Percentiles rank a stretch among this genome's conserved stretches.
Conservation (phyloP, 1,140 invertebrate species). For the Tetraneura akinire region DNA sequence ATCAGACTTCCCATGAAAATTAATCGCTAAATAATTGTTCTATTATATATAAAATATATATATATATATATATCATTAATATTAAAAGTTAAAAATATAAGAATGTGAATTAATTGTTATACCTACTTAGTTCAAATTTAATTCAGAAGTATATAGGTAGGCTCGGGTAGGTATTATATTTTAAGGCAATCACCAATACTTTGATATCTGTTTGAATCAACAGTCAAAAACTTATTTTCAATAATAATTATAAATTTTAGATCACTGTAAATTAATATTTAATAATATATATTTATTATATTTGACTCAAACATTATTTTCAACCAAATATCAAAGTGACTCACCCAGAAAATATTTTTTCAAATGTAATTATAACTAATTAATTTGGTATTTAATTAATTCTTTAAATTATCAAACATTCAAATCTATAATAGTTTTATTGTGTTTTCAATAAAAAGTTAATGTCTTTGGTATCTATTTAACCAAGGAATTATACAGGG, state of each 20-base stretch:
- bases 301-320: background rate
- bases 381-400: too few species aligned
- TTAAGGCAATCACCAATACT: slow-evolving; percentile 5
- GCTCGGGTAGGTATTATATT: background rate
- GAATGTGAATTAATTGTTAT: background rate
- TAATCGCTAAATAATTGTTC: background rate
- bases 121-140: too few species aligned
- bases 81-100: too few species aligned
- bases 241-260: background rate
- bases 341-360: slow-evolving; percentile 7
- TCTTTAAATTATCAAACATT: background rate
- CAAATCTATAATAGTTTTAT: too few species aligned
- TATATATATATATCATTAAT: too few species aligned
- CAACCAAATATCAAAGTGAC: slow-evolving; percentile 26
- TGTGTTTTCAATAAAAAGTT: background rate
- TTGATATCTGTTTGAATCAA: slow-evolving; percentile 29
- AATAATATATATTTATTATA: background rate
- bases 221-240: background rate
- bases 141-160: background rate
- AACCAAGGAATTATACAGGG: background rate
- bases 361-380: too few species aligned
- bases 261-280: background rate
- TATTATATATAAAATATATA: background rate
- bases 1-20: background rate
- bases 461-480: slow-evolving; percentile 14